Conservation (phyloP, 2,888 invertebrate genomes). For the Diplolepis rosae region DNA sequence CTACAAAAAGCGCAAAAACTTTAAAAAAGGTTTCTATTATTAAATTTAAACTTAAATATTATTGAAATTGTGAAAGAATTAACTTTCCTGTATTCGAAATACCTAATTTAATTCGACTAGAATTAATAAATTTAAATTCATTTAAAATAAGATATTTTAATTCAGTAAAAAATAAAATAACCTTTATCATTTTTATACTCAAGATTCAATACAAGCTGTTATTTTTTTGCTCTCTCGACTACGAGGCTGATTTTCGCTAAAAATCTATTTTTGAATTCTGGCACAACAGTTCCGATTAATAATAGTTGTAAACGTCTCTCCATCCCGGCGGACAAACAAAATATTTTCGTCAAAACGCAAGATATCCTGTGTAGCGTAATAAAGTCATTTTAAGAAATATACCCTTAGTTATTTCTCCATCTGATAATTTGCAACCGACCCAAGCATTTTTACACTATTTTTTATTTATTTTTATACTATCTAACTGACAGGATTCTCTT, state of each 20-base stretch:
- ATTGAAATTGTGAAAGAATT: too few species aligned
- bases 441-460: constrained; percentile 6
- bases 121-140: too few species aligned
- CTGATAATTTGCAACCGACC: neutral
- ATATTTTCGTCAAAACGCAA: constrained; percentile 26
- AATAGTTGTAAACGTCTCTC: constrained; percentile 28
- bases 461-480: constrained; percentile 30
- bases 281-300: constrained; percentile 32
- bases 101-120: too few species aligned
- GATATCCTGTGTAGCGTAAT: constrained; percentile 12
- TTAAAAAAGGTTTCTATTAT: neutral
- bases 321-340: constrained; percentile 25
- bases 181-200: neutral
- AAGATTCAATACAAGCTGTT: neutral
- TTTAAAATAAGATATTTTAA: neutral
- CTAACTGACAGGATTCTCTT: constrained; percentile 48
- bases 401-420: neutral
- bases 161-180: neutral
- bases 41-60: too few species aligned
- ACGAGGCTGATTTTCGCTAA: neutral
- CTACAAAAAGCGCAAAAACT: neutral
- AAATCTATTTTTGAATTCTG: constrained; percentile 32
- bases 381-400: neutral
- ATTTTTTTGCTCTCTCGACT: neutral
- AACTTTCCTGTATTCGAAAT: too few species aligned